A percentile compares a stretch with the other conserved stretches of the same genome.
These are phyloP conservation scores for Phylloscopus whistleri DNA, from an alignment of 2,113 vertebrate species.

Conservation along the genomic window DNA sequence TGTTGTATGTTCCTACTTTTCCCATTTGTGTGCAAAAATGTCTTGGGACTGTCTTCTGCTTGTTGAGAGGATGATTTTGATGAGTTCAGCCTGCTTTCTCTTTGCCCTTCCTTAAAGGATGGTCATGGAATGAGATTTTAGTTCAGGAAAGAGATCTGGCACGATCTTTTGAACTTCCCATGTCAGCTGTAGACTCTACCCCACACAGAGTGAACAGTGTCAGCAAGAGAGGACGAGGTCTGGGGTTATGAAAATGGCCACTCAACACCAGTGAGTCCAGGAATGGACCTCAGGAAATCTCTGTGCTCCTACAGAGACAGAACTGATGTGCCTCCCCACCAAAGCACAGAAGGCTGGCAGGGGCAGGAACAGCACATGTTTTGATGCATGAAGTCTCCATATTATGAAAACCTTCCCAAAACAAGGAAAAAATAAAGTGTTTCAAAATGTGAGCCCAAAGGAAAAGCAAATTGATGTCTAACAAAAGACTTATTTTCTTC, in stretches of 20 bases:
- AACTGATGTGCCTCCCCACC: not conserved
- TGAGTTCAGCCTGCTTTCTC: not conserved
- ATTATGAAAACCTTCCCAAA: not conserved
- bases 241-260: not conserved
- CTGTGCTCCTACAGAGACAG: not conserved
- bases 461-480: slow-evolving; percentile 4
- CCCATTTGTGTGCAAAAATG: not conserved
- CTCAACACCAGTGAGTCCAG: not conserved
- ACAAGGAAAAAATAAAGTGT: not conserved
- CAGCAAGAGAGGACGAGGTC: not conserved
- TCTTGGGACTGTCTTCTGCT: not conserved
- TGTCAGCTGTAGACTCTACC: not conserved
- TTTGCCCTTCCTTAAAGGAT: not conserved
- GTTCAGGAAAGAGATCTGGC: not conserved
- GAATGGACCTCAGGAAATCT: not conserved
- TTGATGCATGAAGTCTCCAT: not conserved
- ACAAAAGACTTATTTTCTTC: slow-evolving; percentile 53
- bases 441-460: slow-evolving; percentile 53
- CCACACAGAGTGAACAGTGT: not conserved
- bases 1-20: not conserved
- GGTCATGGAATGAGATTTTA: not conserved
- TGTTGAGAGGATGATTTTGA: not conserved
- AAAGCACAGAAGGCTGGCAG: not conserved
- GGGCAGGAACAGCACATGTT: not conserved
- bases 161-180: not conserved